Evolutionary conservation across 2,888 invertebrate species (phyloP).

Genomic region (Dasysyrphus tricinctus): DNA sequence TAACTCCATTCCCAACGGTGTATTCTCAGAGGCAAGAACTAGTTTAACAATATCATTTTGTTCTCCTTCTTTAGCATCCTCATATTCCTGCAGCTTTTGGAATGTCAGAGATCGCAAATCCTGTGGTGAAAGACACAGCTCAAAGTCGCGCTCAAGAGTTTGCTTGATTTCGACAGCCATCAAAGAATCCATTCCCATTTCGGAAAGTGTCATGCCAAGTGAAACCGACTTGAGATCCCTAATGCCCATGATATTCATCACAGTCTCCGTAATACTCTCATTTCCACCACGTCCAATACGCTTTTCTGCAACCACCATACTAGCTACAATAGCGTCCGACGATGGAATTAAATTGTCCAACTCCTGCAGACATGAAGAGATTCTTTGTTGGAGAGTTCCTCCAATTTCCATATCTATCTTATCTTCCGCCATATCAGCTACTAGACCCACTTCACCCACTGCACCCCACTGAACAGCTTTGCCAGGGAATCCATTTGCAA

Average conservation of each 20-base stretch:
- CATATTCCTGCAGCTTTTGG: conserved; percentile 81
- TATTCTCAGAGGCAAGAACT: conserved; percentile 79
- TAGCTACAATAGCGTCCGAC: conserved; percentile 88
- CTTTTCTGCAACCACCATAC: conserved; percentile 95
- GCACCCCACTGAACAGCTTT: conserved; percentile 97
- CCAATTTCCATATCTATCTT: conserved; percentile 88
- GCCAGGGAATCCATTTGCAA: conserved; percentile 88
- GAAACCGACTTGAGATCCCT: conserved; percentile 89
- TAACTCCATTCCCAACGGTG: conserved; percentile 84
- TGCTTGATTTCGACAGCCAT: conserved; percentile 99
- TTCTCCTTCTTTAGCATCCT: conserved; percentile 79
- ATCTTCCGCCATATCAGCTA: conserved; percentile 90
- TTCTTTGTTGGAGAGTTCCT: conserved; percentile 94
- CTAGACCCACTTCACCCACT: conserved; percentile 93
- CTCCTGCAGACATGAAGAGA: conserved; percentile 91
- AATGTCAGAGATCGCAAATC: conserved; percentile 93
- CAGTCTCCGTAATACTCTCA: conserved; percentile 89
- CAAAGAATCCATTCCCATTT: conserved; percentile 98
- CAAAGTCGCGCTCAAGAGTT: conserved; percentile 94
- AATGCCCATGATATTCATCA: conserved; percentile 88
- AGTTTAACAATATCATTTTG: conserved; percentile 79
- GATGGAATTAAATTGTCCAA: conserved; percentile 90
- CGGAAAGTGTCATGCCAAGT: conserved; percentile 90
- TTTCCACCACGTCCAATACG: conserved; percentile 86
- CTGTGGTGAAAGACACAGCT: conserved; percentile 92